Evolutionary conservation across 2,113 vertebrate species (phyloP).

Genomic region (Prinia subflava): DNA sequence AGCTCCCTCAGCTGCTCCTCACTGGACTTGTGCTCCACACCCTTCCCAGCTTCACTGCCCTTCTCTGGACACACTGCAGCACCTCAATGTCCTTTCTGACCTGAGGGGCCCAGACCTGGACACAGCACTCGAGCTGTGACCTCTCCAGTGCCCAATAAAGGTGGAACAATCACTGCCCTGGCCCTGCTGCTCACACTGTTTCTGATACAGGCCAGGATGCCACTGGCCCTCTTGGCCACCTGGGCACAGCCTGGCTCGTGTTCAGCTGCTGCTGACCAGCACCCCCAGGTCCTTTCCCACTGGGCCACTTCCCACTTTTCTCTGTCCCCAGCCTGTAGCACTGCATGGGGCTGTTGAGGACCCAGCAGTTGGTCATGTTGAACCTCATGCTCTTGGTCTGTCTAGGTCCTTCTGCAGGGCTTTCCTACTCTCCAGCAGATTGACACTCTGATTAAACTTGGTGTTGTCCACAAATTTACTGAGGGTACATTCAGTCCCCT

Average conservation of each 20-base stretch:
- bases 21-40: not conserved
- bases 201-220: not conserved
- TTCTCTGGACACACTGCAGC: not conserved
- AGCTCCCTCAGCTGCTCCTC: not conserved
- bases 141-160: not conserved
- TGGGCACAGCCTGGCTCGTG: not conserved
- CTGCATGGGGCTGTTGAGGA: not conserved
- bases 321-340: not conserved
- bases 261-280: not conserved
- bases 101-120: not conserved
- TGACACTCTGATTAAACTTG: rapidly evolving
- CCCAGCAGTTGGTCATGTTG: not conserved
- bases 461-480: not conserved
- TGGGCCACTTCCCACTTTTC: not conserved
- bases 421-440: not conserved
- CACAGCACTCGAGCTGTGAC: not conserved
- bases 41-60: not conserved
- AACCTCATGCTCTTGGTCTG: not conserved
- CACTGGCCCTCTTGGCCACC: not conserved
- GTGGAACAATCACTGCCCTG: not conserved
- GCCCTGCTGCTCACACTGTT: not conserved
- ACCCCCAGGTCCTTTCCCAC: not conserved
- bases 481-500: not conserved
- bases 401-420: not conserved
- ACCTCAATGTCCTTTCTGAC: not conserved